Conservation (phyloP, 2,797 vertebrate genomes). For the Melanitta fusca region DNA sequence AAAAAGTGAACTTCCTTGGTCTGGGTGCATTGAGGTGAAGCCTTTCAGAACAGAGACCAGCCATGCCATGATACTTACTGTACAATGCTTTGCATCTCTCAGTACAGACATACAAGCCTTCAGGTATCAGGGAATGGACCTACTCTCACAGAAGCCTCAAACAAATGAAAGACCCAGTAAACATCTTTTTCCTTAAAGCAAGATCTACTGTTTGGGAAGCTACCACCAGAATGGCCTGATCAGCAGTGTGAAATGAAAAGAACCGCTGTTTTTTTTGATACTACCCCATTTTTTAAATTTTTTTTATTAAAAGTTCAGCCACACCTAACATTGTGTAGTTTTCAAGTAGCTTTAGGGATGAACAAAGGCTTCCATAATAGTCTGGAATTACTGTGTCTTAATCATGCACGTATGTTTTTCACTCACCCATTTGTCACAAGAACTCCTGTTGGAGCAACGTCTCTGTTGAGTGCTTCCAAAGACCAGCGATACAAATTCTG, state of each 20-base stretch:
- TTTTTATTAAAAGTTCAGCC: neutral
- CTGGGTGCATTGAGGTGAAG: neutral
- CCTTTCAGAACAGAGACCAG: neutral
- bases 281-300: neutral
- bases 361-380: neutral
- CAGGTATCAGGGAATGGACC: neutral
- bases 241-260: neutral
- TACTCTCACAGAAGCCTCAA: neutral
- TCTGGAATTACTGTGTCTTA: neutral
- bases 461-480: slow-evolving; percentile 92
- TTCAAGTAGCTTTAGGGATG: neutral
- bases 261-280: neutral
- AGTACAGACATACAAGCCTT: neutral
- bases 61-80: neutral
- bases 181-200: neutral
- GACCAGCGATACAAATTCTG: slow-evolving; percentile 98
- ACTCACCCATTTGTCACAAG: slow-evolving; percentile 95
- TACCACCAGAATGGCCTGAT: neutral
- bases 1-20: neutral
- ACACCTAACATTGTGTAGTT: neutral
- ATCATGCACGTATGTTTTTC: neutral
- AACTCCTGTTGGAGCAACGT: slow-evolving; percentile 91
- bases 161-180: neutral
- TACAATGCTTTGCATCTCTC: neutral
- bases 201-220: neutral